A percentile compares a stretch with the other conserved stretches of the same genome.
phyloP scores from a whole-genome alignment of 30 jellyfish, hydroid and myxozoan genomes.

The Turritopsis dohrnii region DNA sequence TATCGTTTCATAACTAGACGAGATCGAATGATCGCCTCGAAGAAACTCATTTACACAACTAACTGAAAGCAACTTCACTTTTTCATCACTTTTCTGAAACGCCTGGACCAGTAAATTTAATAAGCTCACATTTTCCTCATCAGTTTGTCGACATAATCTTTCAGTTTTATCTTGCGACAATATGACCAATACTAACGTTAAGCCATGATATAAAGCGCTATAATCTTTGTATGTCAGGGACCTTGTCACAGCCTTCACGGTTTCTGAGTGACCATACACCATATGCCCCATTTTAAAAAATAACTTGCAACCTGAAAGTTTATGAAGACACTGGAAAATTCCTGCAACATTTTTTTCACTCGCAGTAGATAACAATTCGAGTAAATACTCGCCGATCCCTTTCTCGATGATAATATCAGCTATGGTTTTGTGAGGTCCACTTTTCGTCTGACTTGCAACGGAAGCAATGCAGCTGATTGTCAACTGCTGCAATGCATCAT shows the following conservation, averaged over 20 bases:
- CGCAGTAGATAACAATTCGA: slow-evolving; percentile 56
- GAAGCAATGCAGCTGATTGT: slow-evolving; percentile 44
- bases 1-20: neutral
- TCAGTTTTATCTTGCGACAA: neutral
- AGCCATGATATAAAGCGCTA: slow-evolving; percentile 10
- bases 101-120: neutral
- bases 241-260: slow-evolving; percentile 19
- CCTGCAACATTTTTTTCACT: slow-evolving; percentile 16
- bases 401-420: slow-evolving; percentile 32
- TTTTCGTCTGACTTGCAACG: neutral
- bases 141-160: neutral
- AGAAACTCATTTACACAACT: slow-evolving; percentile 18
- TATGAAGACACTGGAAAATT: slow-evolving; percentile 35
- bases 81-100: neutral
- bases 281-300: slow-evolving; percentile 60
- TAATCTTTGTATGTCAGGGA: neutral
- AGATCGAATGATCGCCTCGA: neutral
- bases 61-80: neutral
- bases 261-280: slow-evolving; percentile 66
- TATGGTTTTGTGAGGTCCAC: neutral
- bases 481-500: slow-evolving; percentile 32
- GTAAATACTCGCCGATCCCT: slow-evolving; percentile 66
- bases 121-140: neutral
- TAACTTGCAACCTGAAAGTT: slow-evolving; percentile 23
- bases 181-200: neutral